Evolutionary conservation across 2,113 vertebrate genomes (phyloP).

Genomic region (Aix galericulata): DNA sequence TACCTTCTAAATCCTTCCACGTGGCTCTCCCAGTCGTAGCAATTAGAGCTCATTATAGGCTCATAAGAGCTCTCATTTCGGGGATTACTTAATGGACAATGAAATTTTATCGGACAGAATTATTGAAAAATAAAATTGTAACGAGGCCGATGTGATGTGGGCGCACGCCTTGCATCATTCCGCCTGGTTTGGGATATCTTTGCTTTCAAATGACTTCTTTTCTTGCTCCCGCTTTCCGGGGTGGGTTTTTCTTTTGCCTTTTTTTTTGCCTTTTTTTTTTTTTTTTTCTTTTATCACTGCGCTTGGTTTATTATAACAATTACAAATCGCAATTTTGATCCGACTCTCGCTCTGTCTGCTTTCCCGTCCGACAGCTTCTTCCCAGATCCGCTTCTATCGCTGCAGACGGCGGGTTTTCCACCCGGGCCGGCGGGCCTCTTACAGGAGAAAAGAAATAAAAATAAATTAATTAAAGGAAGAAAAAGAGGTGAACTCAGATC

Average conservation of each 20-base stretch:
- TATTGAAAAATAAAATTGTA: constrained; percentile 93
- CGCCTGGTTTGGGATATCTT: constrained; percentile 76
- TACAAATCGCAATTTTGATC: constrained; percentile 82
- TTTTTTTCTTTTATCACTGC: constrained; percentile 58
- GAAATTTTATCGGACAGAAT: constrained; percentile 97
- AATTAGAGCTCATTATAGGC: constrained; percentile 99
- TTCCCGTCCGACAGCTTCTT: background rate
- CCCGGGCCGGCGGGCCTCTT: background rate
- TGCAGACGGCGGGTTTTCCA: background rate
- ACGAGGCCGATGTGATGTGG: constrained; percentile 80
- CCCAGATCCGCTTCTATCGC: background rate
- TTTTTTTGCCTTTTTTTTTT: accelerated
- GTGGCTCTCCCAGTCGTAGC: constrained; percentile 94
- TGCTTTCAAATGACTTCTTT: constrained; percentile 65
- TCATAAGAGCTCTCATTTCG: constrained; percentile 98
- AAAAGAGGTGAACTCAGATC: background rate
- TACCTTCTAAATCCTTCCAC: constrained; percentile 99
- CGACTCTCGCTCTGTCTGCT: constrained; percentile 62
- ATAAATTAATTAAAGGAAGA: background rate
- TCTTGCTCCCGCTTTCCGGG: constrained; percentile 18
- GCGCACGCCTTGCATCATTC: constrained; percentile 86
- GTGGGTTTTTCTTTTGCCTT: background rate
- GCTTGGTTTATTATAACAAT: constrained; percentile 89
- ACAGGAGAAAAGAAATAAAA: background rate
- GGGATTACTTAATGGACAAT: constrained; percentile 98